These are phyloP conservation scores for Melanaphis sacchari DNA, from an alignment of 1,140 invertebrate species.

Conservation along the genomic window DNA sequence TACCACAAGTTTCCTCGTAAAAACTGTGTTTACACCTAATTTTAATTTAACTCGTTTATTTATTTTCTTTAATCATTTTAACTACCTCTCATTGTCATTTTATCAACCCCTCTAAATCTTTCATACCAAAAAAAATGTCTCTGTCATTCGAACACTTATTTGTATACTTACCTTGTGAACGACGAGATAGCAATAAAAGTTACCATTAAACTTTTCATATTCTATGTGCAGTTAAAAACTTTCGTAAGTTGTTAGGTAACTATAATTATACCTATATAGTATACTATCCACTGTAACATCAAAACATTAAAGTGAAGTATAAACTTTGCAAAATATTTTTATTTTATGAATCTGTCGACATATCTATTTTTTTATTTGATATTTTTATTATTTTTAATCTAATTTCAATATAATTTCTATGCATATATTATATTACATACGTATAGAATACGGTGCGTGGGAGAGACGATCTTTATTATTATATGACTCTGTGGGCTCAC, in stretches of 20 bases:
- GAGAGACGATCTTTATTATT: not conserved
- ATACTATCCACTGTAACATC: not conserved
- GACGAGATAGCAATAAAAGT: not conserved
- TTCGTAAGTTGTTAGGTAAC: not conserved
- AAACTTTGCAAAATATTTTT: not conserved
- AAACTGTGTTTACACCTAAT: not conserved
- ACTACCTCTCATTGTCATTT: not conserved
- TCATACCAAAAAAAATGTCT: not conserved
- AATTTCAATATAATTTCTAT: not conserved
- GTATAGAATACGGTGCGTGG: too few species aligned
- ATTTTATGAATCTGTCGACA: not conserved
- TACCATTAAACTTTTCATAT: not conserved
- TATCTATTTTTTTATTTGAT: not conserved
- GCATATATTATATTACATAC: not conserved
- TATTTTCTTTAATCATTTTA: not conserved
- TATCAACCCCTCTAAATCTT: not conserved
- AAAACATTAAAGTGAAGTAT: not conserved
- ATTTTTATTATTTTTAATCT: not conserved
- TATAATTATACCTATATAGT: not conserved
- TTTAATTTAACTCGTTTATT: not conserved
- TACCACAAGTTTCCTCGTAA: not conserved
- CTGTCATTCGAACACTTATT: not conserved
- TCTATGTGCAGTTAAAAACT: not conserved
- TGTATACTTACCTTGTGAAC: not conserved
- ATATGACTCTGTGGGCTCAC: not conserved